Evolutionary conservation across 2,113 vertebrate genomes (phyloP).

Genomic region (Geothlypis trichas): DNA sequence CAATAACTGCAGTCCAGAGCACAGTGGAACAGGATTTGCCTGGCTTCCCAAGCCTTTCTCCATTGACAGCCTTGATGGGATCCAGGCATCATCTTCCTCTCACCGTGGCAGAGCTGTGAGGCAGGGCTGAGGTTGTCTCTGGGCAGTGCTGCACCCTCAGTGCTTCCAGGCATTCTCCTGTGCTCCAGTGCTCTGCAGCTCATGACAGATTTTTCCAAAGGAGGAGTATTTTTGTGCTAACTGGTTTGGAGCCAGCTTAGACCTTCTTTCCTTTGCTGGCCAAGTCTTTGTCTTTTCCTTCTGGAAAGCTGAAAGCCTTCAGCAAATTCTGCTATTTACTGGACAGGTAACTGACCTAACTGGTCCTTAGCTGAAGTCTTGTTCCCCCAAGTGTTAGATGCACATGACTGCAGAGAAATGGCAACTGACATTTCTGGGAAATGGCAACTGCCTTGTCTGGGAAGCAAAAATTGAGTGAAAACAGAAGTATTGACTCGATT

Average conservation of each 20-base stretch:
- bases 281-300: neutral
- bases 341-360: neutral
- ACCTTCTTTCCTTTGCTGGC: neutral
- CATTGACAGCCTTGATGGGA: neutral
- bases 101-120: neutral
- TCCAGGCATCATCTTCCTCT: neutral
- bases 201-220: neutral
- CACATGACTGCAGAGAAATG: neutral
- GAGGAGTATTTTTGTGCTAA: neutral
- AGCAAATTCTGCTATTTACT: neutral
- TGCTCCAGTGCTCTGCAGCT: neutral
- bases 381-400: neutral
- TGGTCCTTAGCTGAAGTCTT: neutral
- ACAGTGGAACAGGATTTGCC: neutral
- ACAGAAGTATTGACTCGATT: accelerated
- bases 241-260: neutral
- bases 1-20: neutral
- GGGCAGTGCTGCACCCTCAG: neutral
- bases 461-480: neutral
- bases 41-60: neutral
- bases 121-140: neutral
- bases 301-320: neutral
- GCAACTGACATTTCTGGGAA: neutral
- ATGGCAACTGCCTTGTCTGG: neutral
- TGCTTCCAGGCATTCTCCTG: neutral